A percentile compares a stretch with the other conserved stretches of the same genome.
Conservation (phyloP, 2,888 invertebrate genomes). For the Lasioglossum marginatum region DNA sequence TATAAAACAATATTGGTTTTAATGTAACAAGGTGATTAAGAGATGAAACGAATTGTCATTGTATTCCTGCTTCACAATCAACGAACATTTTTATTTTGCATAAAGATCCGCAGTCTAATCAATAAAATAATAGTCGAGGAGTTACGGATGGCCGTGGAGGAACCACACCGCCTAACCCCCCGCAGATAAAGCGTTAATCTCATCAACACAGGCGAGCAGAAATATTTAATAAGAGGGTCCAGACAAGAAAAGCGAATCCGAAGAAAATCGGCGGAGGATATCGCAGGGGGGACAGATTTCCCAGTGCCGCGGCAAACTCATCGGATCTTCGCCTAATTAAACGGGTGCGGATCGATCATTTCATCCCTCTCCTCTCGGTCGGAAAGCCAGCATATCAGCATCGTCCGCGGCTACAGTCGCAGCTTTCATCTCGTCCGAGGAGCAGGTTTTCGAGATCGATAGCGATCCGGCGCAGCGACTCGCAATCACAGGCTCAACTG, state of each 20-base stretch:
- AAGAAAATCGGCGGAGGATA: not conserved
- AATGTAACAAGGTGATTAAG: too few relatives aligned
- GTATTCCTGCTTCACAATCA: too few relatives aligned
- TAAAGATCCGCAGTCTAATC: too few relatives aligned
- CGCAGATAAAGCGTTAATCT: not conserved
- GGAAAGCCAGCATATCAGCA: not conserved
- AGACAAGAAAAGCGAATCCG: not conserved
- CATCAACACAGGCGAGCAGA: not conserved
- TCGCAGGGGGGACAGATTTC: not conserved
- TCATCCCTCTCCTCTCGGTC: not conserved
- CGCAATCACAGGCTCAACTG: conserved; percentile 43
- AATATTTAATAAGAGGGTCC: not conserved
- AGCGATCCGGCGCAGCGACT: conserved; percentile 31
- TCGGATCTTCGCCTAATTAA: not conserved
- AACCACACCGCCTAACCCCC: too few relatives aligned
- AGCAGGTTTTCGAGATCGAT: conserved; percentile 41
- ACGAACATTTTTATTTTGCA: too few relatives aligned
- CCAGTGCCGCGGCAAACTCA: not conserved
- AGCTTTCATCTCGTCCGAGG: not conserved
- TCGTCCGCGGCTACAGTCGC: not conserved
- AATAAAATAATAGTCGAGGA: too few relatives aligned
- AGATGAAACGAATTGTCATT: too few relatives aligned
- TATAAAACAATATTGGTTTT: too few relatives aligned
- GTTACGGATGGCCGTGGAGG: too few relatives aligned
- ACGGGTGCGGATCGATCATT: not conserved